These are phyloP conservation scores for Nowickia ferox DNA, from an alignment of 2,888 invertebrate species.

Conservation along the genomic window DNA sequence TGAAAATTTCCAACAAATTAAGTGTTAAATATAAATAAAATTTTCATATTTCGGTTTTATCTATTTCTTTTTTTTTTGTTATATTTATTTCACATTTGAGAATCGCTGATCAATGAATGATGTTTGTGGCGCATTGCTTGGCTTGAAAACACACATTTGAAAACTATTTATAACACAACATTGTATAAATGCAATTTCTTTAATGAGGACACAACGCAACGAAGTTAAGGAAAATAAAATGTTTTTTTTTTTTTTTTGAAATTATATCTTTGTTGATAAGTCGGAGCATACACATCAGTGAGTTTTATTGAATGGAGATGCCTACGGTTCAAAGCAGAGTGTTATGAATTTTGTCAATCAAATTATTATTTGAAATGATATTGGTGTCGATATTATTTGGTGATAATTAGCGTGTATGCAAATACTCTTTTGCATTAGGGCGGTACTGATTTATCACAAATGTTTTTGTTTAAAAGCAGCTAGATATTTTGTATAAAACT, in stretches of 20 bases:
- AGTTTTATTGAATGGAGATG: slow-evolving; percentile 17
- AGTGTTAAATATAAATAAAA: slow-evolving; percentile 26
- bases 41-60: neutral
- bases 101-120: slow-evolving; percentile 46
- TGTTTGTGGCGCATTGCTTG: neutral
- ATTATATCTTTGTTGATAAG: slow-evolving; percentile 20
- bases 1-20: slow-evolving; percentile 37
- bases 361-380: slow-evolving; percentile 15
- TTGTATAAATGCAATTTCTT: slow-evolving; percentile 38
- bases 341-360: slow-evolving; percentile 47
- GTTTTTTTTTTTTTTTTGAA: neutral
- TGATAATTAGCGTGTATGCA: slow-evolving; percentile 9
- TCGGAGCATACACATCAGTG: slow-evolving; percentile 7
- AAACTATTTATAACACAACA: slow-evolving; percentile 52
- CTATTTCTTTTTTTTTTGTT: neutral
- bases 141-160: slow-evolving; percentile 12
- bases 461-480: too few relatives aligned
- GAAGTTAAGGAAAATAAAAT: neutral
- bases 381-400: slow-evolving; percentile 11
- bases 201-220: slow-evolving; percentile 49
- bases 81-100: slow-evolving; percentile 12
- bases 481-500: too few relatives aligned
- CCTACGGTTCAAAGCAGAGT: slow-evolving; percentile 23
- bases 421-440: too few relatives aligned
- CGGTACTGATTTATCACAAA: too few relatives aligned